A percentile compares a stretch with the other conserved stretches of the same genome.
Conservation (phyloP, 2,113 vertebrate genomes). For the Zosterops japonicus region DNA sequence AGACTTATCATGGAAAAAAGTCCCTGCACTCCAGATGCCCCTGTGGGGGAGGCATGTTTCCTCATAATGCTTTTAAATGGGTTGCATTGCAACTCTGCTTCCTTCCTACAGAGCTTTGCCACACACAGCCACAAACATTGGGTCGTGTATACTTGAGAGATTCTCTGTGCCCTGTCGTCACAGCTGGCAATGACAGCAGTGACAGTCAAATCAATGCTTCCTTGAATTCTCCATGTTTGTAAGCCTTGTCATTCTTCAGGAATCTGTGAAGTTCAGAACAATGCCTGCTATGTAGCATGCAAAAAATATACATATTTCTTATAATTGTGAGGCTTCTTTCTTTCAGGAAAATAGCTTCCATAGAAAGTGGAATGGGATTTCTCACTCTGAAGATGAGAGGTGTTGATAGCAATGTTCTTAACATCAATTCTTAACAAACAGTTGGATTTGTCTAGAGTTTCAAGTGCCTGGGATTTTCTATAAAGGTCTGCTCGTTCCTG, state of each 20-base stretch:
- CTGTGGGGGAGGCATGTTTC: not conserved
- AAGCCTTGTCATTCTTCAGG: not conserved
- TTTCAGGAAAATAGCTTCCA: slow-evolving; percentile 7
- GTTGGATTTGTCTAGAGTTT: not conserved
- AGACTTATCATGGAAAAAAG: not conserved
- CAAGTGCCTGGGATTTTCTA: not conserved
- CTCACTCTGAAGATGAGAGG: slow-evolving; percentile 11
- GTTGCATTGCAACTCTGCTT: not conserved
- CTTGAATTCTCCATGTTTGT: not conserved
- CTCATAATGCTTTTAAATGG: not conserved
- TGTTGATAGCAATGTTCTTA: not conserved
- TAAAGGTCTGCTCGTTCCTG: not conserved
- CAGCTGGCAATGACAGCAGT: not conserved
- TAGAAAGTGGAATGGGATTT: slow-evolving; percentile 30
- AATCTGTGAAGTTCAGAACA: not conserved
- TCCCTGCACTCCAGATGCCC: not conserved
- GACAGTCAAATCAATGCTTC: not conserved
- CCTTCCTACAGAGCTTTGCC: not conserved
- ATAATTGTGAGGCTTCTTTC: slow-evolving; percentile 22
- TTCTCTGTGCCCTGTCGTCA: not conserved
- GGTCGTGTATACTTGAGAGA: not conserved
- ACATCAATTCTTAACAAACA: not conserved
- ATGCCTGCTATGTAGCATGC: not conserved
- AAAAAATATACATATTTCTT: not conserved
- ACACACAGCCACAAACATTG: not conserved